Conservation (phyloP, 2,113 vertebrate species). For the Parotia lawesii region DNA sequence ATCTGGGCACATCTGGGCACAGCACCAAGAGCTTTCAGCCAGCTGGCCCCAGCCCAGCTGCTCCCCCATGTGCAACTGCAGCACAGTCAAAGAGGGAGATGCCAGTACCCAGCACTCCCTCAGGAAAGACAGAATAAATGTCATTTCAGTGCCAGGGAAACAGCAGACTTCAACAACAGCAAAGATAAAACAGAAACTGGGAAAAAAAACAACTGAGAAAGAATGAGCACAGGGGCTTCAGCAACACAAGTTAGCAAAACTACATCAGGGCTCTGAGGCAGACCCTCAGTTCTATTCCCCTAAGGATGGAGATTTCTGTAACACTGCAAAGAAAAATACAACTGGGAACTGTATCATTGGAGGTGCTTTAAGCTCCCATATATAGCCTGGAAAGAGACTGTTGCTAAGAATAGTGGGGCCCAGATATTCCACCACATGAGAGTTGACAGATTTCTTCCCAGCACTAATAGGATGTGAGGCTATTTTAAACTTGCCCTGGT, state of each 20-base stretch:
- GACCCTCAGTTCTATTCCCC: neutral
- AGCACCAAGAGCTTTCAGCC: neutral
- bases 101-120: neutral
- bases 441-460: constrained; percentile 38
- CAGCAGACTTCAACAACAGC: neutral
- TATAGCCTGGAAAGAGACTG: constrained; percentile 61
- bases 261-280: rapidly evolving
- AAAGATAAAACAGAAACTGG: neutral
- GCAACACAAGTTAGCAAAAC: neutral
- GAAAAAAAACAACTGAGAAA: neutral
- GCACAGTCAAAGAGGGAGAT: rapidly evolving
- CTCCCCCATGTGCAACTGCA: neutral
- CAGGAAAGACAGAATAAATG: neutral
- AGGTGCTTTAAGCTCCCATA: constrained; percentile 29
- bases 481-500: constrained; percentile 37
- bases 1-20: neutral
- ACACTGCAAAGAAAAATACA: constrained; percentile 8
- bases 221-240: neutral
- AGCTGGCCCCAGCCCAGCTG: neutral
- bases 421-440: neutral
- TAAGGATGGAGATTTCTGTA: neutral
- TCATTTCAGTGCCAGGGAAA: neutral
- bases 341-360: neutral
- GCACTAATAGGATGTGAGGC: neutral
- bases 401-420: constrained; percentile 56